These are phyloP conservation scores for cattle (Bos taurus) DNA, from an alignment of 2,113 vertebrate genomes.

Conservation along the genomic window ARS-UCD2.0 NC_037338.1:87523501-87524000, in stretches of 20 bases:
- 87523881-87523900: not conserved
- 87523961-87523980: not conserved
- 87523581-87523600: not conserved
- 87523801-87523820: not conserved
- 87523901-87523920: not conserved
- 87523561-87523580: not conserved
- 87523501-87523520: not conserved
- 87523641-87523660: not conserved
- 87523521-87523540: not conserved
- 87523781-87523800: conserved; percentile 40
- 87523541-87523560: not conserved
- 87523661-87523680: not conserved
- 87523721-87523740: not conserved
- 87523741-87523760: conserved; percentile 60
- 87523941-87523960: not conserved
- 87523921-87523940: not conserved
- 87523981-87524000: not conserved
- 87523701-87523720: not conserved
- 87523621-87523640: not conserved
- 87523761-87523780: conserved; percentile 50
- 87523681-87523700: not conserved
- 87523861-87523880: not conserved
- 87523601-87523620: not conserved
- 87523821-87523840: conserved; percentile 16
- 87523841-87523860: conserved; percentile 45